Evolutionary conservation across 2,888 invertebrate species (phyloP), one percentile per base, ranked within the genome.

Genomic region (Tromatobia lineatoria): DNA sequence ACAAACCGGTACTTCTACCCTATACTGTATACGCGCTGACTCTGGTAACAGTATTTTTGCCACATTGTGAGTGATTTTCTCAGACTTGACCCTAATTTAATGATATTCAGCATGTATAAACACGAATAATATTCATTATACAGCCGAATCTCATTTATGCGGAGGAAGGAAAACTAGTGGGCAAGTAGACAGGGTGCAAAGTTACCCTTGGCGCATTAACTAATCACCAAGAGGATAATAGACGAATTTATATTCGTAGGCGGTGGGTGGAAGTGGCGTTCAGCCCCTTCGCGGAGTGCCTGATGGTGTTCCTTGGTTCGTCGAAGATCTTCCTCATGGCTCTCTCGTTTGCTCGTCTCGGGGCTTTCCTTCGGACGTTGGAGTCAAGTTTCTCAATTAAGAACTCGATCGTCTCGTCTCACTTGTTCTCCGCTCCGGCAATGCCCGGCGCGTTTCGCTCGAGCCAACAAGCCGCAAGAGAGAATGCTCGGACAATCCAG

Each of bases 371-470:
- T 78, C 73, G 83, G 83, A 85, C 77, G 83, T 82, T 82, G 79
- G 84, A 88, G 87, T 90, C 89, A 89, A 90, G 88, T 89, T 91
- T 89, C 90, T 91, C 90, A 89, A 90, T 90, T 89, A 90, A 89
- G 88, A 80, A 87, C 85, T 82, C 86, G 77, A 78, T 81, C 80
- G 77, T 82, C 84, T 78, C 83, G 66, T 73, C 74, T 69, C 67
- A 52, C 52, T 18, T 67, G 45, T 50, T 64, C 50, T 64, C 34
- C 71, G 71, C 47, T 69, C 73, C 67, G 64, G 78, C 64, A 25
- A 76, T 70, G 70, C 57, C 25, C 57, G 71, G 52, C 23, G 52
- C 45, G 50, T 42, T 23, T 38, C 45, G 15, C 71, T 66, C 25
- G 77, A 52, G 34, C 64, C 50, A 38, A 20, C 75, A 80, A 74